Conservation (phyloP, 2,113 vertebrate species). For the Formicarius rufipectus region DNA sequence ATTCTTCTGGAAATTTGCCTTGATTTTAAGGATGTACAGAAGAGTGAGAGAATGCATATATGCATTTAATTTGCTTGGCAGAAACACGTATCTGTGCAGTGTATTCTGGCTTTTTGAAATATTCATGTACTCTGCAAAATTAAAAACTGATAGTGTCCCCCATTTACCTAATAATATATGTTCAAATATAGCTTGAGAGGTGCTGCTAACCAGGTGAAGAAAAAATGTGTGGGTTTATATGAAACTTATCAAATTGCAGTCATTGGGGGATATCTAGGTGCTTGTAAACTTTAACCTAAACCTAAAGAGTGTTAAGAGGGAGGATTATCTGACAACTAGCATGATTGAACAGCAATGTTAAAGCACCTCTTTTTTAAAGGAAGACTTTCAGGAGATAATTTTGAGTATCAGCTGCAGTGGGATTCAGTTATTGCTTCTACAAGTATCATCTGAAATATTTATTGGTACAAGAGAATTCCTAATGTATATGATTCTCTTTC, state of each 20-base stretch:
- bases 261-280: background rate
- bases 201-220: background rate
- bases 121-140: background rate
- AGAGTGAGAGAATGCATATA: background rate
- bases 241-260: constrained; percentile 15
- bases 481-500: background rate
- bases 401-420: background rate
- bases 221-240: constrained; percentile 21
- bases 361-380: background rate
- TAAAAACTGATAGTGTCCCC: background rate
- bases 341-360: background rate
- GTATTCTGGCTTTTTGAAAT: constrained; percentile 5
- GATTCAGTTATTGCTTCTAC: background rate
- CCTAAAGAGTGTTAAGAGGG: background rate
- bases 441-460: constrained; percentile 1
- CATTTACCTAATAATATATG: background rate
- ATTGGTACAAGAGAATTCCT: background rate
- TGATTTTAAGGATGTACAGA: background rate
- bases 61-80: constrained; percentile 45
- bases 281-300: constrained; percentile 32
- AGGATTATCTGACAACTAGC: background rate
- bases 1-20: background rate
- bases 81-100: background rate
- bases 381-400: background rate
- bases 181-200: background rate